Percentiles rank a stretch among this genome's conserved stretches.
Conservation (phyloP, 2,797 vertebrate species). For the Gallirallus australis region DNA sequence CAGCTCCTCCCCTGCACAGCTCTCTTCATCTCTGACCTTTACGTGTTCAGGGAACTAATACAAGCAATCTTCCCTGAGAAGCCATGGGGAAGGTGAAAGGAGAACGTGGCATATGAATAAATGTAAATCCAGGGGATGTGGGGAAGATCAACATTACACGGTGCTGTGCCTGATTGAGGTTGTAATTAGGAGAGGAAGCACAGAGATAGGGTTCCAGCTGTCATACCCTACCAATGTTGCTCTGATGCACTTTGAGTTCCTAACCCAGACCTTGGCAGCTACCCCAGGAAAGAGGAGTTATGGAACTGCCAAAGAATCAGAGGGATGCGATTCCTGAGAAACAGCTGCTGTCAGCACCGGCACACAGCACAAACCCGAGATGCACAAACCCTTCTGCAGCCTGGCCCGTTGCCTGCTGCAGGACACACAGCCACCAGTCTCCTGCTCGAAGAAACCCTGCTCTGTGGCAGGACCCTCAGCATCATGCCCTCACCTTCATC, state of each 20-base stretch:
- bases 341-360: background rate
- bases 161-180: background rate
- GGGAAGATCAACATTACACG: background rate
- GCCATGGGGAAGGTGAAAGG: background rate
- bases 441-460: background rate
- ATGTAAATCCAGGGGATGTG: background rate
- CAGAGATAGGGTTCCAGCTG: background rate
- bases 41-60: background rate
- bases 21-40: background rate
- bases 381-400: background rate
- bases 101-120: background rate
- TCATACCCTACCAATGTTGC: rapidly evolving
- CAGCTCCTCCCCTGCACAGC: background rate
- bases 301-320: background rate
- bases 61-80: background rate
- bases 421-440: background rate
- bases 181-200: background rate
- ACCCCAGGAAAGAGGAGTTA: background rate
- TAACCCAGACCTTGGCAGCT: background rate
- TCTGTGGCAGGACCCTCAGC: background rate
- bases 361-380: background rate
- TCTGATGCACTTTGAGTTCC: rapidly evolving
- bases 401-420: background rate
- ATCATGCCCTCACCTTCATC: background rate
- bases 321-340: background rate